phyloP scores from a whole-genome alignment of 2,113 vertebrate genomes.

The Pseudolaguvia tuberculata region DNA sequence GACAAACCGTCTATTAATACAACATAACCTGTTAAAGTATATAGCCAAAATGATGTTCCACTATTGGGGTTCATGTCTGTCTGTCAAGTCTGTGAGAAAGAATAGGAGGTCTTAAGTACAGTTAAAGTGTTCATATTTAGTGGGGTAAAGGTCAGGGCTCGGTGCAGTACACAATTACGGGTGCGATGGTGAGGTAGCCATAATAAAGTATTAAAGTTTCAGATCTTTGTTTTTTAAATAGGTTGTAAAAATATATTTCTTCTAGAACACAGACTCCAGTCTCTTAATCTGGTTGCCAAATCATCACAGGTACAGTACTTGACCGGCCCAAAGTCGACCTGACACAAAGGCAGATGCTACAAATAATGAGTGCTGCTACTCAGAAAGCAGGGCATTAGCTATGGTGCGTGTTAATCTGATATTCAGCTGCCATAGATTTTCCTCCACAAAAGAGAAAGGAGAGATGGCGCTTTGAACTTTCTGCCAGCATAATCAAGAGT shows the following conservation, averaged over 20 bases:
- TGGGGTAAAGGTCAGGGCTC: too few species aligned
- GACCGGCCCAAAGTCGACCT: neutral
- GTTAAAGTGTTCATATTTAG: too few species aligned
- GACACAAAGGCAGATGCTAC: neutral
- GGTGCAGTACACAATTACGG: too few species aligned
- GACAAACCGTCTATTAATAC: neutral
- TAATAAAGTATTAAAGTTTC: too few species aligned
- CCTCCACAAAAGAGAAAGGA: neutral
- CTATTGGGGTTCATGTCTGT: too few species aligned
- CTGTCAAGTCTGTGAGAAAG: too few species aligned
- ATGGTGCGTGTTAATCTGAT: conserved; percentile 8
- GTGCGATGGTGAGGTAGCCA: too few species aligned
- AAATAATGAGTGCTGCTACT: neutral
- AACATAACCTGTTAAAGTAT: neutral
- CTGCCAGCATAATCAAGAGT: conserved; percentile 25
- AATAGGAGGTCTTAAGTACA: too few species aligned
- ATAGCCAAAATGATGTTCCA: neutral
- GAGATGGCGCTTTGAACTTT: neutral
- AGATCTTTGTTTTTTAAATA: neutral
- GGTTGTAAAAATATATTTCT: neutral
- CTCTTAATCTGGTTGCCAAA: neutral
- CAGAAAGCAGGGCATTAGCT: conserved; percentile 3
- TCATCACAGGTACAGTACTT: too few species aligned
- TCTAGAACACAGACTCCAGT: neutral
- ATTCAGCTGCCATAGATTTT: neutral